Percentiles rank a stretch among this genome's conserved stretches.
These are phyloP conservation scores for Conopomorpha cramerella DNA, from an alignment of 1,140 invertebrate genomes.

Conservation along the genomic window DNA sequence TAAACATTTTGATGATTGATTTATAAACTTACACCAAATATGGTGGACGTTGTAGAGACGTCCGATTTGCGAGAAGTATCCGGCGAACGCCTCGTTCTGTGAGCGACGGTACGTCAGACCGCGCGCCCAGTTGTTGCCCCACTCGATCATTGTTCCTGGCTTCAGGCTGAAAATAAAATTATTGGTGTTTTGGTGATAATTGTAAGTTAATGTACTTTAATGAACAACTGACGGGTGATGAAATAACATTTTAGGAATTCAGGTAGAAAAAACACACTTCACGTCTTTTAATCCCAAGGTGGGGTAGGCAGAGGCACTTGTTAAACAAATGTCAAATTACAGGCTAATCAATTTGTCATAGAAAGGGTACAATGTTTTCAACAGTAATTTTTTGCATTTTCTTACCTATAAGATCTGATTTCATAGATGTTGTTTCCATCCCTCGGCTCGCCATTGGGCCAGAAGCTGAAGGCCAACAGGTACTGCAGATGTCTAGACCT, in stretches of 20 bases:
- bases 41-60: slow-evolving; percentile 96
- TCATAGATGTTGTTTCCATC: slow-evolving; percentile 87
- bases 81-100: slow-evolving; percentile 92
- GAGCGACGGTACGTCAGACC: slow-evolving; percentile 90
- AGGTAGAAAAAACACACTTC: no score
- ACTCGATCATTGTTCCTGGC: slow-evolving; percentile 97
- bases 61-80: slow-evolving; percentile 96
- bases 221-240: no score
- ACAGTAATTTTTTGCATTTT: slow-evolving; percentile 1
- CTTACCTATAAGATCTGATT: slow-evolving; percentile 79
- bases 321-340: no score
- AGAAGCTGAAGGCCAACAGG: slow-evolving; percentile 87
- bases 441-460: slow-evolving; percentile 80
- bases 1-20: neutral
- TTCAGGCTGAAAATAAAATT: no score
- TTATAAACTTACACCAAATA: slow-evolving; percentile 87
- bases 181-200: no score
- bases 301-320: no score
- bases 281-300: no score
- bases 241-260: no score
- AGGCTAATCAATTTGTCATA: neutral
- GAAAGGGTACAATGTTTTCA: neutral
- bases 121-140: slow-evolving; percentile 98
- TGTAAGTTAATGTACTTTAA: no score
- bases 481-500: slow-evolving; percentile 91